phyloP scores from a whole-genome alignment of 1,140 invertebrate genomes.

The Sipha flava region DNA sequence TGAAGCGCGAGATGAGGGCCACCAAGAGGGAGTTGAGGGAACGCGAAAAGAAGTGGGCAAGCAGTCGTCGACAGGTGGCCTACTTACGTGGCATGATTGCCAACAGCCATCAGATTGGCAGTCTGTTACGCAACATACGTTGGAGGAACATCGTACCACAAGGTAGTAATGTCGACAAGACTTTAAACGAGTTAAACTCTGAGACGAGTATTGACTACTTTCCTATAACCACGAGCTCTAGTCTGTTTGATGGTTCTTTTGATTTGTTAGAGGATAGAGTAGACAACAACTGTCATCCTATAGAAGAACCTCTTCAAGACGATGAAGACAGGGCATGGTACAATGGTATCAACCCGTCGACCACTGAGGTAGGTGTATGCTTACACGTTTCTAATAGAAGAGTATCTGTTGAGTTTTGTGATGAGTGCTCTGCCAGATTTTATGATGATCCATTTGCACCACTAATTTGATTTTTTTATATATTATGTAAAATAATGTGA shows the following conservation, averaged over 20 bases:
- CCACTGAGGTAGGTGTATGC: constrained; percentile 25
- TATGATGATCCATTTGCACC: background rate
- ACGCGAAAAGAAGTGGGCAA: background rate
- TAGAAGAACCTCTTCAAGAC: background rate
- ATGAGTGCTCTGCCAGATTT: constrained; percentile 10
- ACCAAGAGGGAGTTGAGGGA: background rate
- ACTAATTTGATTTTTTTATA: background rate
- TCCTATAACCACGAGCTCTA: background rate
- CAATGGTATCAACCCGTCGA: background rate
- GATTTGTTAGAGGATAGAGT: constrained; percentile 24
- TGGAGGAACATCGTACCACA: constrained; percentile 15
- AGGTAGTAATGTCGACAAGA: constrained; percentile 21
- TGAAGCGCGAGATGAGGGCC: background rate
- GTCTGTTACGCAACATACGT: constrained; percentile 4
- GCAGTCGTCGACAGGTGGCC: background rate
- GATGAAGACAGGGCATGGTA: background rate
- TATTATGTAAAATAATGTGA: background rate
- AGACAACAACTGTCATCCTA: background rate
- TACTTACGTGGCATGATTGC: background rate
- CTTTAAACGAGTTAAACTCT: constrained; percentile 24
- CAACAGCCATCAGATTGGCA: background rate
- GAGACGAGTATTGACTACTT: background rate
- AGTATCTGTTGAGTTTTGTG: constrained; percentile 25
- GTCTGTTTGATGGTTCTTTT: constrained; percentile 32
- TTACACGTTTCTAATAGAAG: constrained; percentile 29